Evolutionary conservation across 2,888 invertebrate genomes (phyloP).

Genomic region (Yponomeuta plumbellus): DNA sequence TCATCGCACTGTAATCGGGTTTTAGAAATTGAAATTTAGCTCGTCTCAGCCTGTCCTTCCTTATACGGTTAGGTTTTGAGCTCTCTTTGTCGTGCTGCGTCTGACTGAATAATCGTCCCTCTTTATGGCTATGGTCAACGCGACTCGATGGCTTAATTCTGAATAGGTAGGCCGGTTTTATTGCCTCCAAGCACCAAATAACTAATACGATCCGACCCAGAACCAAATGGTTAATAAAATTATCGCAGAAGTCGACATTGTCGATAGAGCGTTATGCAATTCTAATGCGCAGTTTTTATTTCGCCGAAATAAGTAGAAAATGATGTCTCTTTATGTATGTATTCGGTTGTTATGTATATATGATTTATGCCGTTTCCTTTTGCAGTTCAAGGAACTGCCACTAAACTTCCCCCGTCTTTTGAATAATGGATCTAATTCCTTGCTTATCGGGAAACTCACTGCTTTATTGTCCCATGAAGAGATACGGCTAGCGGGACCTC

Average conservation of each 20-base stretch:
- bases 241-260: neutral
- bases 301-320: neutral
- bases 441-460: conserved; percentile 6
- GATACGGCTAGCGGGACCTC: conserved; percentile 24
- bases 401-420: neutral
- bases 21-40: conserved; percentile 75
- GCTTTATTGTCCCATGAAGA: conserved; percentile 17
- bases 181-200: neutral
- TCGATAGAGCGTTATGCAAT: neutral
- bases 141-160: neutral
- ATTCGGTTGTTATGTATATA: neutral
- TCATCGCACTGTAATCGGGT: conserved; percentile 67
- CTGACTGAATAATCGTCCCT: neutral
- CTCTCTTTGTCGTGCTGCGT: conserved; percentile 8
- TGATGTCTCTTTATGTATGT: neutral
- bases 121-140: neutral
- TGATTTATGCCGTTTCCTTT: neutral
- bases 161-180: too few species aligned
- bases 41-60: conserved; percentile 50
- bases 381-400: neutral
- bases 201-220: neutral
- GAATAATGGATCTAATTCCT: neutral
- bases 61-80: conserved; percentile 57
- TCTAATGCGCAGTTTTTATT: neutral
- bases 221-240: neutral